Conservation (phyloP, 2,888 invertebrate genomes). For the Campaea margaritaria region DNA sequence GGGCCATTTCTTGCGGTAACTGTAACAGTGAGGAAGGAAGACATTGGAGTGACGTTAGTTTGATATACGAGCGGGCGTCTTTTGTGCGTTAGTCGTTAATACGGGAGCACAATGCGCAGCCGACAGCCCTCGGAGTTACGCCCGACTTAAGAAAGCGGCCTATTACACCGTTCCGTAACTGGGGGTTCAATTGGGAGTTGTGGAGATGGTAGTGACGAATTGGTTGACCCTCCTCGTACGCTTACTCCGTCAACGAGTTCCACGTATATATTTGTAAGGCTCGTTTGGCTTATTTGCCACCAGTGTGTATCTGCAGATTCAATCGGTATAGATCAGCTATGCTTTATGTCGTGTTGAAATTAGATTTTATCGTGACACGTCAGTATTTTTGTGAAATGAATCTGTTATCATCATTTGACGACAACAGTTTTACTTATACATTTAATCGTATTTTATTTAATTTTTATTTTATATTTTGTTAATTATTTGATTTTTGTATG, state of each 20-base stretch:
- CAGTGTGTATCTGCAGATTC: too few species aligned
- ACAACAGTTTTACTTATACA: too few species aligned
- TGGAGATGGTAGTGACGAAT: conserved; percentile 38
- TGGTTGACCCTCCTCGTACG: conserved; percentile 13
- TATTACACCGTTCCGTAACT: conserved; percentile 52
- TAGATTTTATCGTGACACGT: too few species aligned
- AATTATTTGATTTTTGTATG: too few species aligned
- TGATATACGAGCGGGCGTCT: conserved; percentile 81
- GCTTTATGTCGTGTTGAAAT: too few species aligned
- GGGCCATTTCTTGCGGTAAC: conserved; percentile 72
- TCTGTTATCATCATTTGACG: too few species aligned
- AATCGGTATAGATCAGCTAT: too few species aligned
- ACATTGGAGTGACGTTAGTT: conserved; percentile 83
- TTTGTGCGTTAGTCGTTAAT: conserved; percentile 82
- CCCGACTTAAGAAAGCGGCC: conserved; percentile 68
- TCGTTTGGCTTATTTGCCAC: background rate
- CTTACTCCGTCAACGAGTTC: background rate
- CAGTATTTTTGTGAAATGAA: too few species aligned
- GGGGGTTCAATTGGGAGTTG: conserved; percentile 11
- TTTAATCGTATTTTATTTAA: too few species aligned
- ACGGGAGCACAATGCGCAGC: conserved; percentile 74
- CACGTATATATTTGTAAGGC: background rate
- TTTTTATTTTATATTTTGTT: too few species aligned
- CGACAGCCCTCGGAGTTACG: conserved; percentile 73
- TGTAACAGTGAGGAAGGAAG: conserved; percentile 81